Percentiles rank a stretch among this genome's conserved stretches.
Conservation (phyloP, 2,888 invertebrate genomes). For the Melikaiella ostensackeni region DNA sequence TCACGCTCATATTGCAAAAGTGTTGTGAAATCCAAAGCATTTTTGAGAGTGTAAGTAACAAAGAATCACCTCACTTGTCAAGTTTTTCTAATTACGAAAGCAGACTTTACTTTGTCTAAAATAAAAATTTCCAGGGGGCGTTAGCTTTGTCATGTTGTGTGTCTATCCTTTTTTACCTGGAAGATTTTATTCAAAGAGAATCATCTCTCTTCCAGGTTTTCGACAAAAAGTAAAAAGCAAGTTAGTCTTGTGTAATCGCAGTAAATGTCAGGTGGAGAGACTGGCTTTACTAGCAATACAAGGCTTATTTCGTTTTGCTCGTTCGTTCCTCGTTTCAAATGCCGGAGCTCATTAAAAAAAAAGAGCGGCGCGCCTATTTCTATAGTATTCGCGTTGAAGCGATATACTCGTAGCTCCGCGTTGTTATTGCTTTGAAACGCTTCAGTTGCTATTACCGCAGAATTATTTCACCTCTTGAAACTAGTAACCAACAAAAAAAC, state of each 20-base stretch:
- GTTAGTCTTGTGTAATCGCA: conserved; percentile 58
- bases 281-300: conserved; percentile 53
- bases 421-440: conserved; percentile 36
- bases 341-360: conserved; percentile 25
- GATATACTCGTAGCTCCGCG: conserved; percentile 4
- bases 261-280: conserved; percentile 69
- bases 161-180: background rate
- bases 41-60: no score
- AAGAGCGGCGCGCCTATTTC: conserved; percentile 33
- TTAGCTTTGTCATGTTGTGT: background rate
- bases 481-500: background rate
- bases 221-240: conserved; percentile 60
- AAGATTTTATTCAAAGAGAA: conserved; percentile 44
- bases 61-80: no score
- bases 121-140: no score
- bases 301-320: conserved; percentile 30
- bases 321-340: conserved; percentile 28
- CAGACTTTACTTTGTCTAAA: no score
- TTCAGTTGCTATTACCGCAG: conserved; percentile 10
- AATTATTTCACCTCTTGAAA: conserved; percentile 5
- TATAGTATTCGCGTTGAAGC: conserved; percentile 10
- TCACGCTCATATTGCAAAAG: no score
- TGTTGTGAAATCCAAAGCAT: no score
- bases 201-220: conserved; percentile 51
- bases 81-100: no score